Evolutionary conservation across 2,797 vertebrate genomes (phyloP), one percentile per base, ranked within the genome.

Genomic region (Enteromius trimaculatus): DNA sequence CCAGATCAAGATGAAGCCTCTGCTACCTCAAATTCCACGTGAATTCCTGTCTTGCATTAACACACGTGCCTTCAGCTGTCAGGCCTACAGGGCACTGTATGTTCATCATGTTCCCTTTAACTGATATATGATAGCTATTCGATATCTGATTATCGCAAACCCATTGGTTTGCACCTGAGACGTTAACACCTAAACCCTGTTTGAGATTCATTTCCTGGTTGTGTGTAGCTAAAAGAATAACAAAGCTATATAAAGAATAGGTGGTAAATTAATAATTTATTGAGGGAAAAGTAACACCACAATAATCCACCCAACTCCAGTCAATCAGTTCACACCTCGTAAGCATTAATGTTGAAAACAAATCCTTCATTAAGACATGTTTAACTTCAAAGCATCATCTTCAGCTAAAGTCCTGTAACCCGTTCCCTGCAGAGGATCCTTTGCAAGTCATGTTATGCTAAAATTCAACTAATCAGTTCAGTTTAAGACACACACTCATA

Each of bases 11-110:
- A 77, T 86, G 39, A 82, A 44, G 26, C 84, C 82, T 11, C n/a
- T 77, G 13, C 68, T 86, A 23, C 70, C 84, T 9, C 47, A 23
- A 4, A 37, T 85, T 1, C n/a, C 84, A 1, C 3, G 8, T 23
- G 70, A 68, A 16, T 76, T 66, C 44, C 53, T 85, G 60, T 81
- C 83, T 21, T 86, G 86, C 26, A 62, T 89, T 29, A 76, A 64
- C 55, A 70, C 49, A 17, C 83, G 60, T 8, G 21, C 29, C 74
- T 85, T 87, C 77, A 89, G 62, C 84, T 86, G 84, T 51, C 58
- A 74, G 31, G 79, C 75, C 42, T 89, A 83, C 44, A 83, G 80
- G 10, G 77, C 69, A 6, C 62, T 88, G 85, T 88, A 88, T 0
- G 84, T 87, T 72, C 17, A 10, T 82, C 70, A 53, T 2, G 29